Percentiles rank a stretch among this genome's conserved stretches.
Conservation (phyloP, 2,797 vertebrate species). For the Microctenopoma steveboyesi region DNA sequence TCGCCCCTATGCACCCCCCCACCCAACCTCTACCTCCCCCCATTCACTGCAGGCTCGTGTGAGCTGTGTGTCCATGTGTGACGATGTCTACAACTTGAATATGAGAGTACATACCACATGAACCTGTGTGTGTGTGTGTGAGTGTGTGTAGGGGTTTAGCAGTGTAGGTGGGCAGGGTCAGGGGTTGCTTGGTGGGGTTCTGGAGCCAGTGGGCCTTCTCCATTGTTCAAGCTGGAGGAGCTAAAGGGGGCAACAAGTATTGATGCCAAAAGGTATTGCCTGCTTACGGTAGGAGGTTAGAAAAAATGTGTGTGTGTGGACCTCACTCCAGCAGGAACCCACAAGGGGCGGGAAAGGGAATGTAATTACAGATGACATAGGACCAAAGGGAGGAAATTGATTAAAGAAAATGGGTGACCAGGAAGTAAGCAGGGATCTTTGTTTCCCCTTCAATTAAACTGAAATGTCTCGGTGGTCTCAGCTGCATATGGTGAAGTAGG, state of each 20-base stretch:
- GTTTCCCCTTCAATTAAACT: conserved; percentile 78
- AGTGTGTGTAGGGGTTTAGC: conserved; percentile 44
- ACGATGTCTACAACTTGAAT: conserved; percentile 41
- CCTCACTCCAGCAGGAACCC: conserved; percentile 55
- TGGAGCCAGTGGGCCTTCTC: conserved; percentile 76
- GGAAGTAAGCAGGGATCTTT: conserved; percentile 75
- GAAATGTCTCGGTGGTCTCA: conserved; percentile 75
- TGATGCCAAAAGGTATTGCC: conserved; percentile 75
- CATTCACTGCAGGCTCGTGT: conserved; percentile 53
- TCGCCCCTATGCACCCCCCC: background rate
- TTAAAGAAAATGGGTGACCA: conserved; percentile 80
- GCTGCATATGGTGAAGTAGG: conserved; percentile 51
- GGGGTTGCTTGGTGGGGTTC: conserved; percentile 77
- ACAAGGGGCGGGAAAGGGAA: conserved; percentile 67
- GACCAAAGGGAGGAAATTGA: conserved; percentile 81
- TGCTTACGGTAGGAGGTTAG: conserved; percentile 69
- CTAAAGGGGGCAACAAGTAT: conserved; percentile 62
- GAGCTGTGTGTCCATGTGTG: conserved; percentile 53
- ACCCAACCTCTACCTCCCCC: background rate
- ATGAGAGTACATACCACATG: conserved; percentile 43
- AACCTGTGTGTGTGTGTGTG: conserved; percentile 38
- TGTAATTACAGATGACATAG: conserved; percentile 80
- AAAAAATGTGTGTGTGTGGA: conserved; percentile 46
- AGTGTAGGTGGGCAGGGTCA: conserved; percentile 71
- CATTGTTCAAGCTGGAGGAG: conserved; percentile 73